Percentiles rank a stretch among this genome's conserved stretches.
Evolutionary conservation across 2,888 invertebrate species (phyloP).

Genomic region (Dolichopus griseipennis): DNA sequence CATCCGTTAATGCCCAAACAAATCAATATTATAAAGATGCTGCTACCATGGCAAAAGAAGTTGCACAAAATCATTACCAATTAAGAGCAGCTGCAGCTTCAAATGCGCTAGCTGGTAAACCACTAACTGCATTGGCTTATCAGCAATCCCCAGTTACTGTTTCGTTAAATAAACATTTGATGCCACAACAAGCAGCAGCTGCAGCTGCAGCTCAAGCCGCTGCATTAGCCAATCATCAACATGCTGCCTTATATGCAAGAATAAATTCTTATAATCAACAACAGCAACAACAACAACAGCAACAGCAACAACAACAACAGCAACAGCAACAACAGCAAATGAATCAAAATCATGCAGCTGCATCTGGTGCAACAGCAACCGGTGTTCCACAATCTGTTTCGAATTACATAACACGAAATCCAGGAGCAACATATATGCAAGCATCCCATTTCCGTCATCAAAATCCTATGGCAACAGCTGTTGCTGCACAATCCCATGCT

Average conservation of each 20-base stretch:
- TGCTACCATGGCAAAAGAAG: slow-evolving; percentile 65
- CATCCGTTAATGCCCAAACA: slow-evolving; percentile 19
- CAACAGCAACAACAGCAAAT: neutral
- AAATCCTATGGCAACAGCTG: slow-evolving; percentile 7
- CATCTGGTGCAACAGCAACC: neutral
- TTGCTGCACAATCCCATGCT: slow-evolving; percentile 40
- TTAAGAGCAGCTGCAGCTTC: slow-evolving; percentile 52
- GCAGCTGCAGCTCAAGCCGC: slow-evolving; percentile 26
- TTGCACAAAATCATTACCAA: slow-evolving; percentile 74
- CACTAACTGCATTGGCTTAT: slow-evolving; percentile 54
- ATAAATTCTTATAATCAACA: slow-evolving; percentile 29
- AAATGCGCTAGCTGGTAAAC: slow-evolving; percentile 39
- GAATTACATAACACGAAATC: slow-evolving; percentile 4
- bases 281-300: slow-evolving; percentile 28
- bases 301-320: neutral
- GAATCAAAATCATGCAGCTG: neutral
- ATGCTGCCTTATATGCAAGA: slow-evolving; percentile 14
- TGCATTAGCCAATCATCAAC: slow-evolving; percentile 27
- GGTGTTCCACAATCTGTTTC: slow-evolving; percentile 10
- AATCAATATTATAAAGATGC: slow-evolving; percentile 47
- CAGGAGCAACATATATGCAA: slow-evolving; percentile 12
- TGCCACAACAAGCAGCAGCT: slow-evolving; percentile 23
- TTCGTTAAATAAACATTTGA: slow-evolving; percentile 52
- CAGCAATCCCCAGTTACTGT: slow-evolving; percentile 48
- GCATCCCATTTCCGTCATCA: slow-evolving; percentile 10